These are phyloP conservation scores for Sinocyclocheilus anshuiensis DNA, from an alignment of 2,113 vertebrate genomes.

Conservation along the genomic window DNA sequence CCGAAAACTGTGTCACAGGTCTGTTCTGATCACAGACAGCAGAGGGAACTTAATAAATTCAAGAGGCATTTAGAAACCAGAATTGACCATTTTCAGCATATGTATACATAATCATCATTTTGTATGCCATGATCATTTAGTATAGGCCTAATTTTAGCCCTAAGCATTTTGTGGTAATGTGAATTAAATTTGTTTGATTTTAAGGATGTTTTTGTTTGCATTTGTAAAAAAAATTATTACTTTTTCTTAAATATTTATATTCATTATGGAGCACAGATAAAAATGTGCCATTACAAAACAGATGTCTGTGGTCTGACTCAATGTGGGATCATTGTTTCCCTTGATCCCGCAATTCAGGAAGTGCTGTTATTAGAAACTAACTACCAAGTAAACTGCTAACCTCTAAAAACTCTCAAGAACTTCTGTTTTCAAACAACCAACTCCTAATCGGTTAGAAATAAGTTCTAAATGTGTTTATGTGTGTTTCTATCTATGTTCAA, in stretches of 20 bases:
- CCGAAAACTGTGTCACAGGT: not conserved
- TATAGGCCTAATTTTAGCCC: not conserved
- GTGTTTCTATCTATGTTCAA: not conserved
- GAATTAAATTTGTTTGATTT: not conserved
- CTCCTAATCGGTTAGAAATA: not conserved
- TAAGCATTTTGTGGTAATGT: not conserved
- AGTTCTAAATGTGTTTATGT: not conserved
- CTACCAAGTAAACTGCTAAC: not conserved
- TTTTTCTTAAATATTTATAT: not conserved
- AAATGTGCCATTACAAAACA: not conserved
- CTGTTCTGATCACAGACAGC: not conserved
- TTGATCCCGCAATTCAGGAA: conserved; percentile 31
- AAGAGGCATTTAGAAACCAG: not conserved
- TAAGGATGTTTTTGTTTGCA: too few species aligned
- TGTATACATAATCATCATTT: not conserved
- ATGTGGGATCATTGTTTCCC: not conserved
- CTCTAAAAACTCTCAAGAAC: not conserved
- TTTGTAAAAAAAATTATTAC: not conserved
- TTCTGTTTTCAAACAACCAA: not conserved
- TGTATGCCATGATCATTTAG: not conserved
- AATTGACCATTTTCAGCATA: not conserved
- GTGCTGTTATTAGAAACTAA: conserved; percentile 38
- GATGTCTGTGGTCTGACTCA: conserved; percentile 21
- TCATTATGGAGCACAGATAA: too few species aligned
- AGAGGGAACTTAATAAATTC: too few species aligned